Conservation (phyloP, 2,888 invertebrate genomes). For the Stenotaenia linearis region DNA sequence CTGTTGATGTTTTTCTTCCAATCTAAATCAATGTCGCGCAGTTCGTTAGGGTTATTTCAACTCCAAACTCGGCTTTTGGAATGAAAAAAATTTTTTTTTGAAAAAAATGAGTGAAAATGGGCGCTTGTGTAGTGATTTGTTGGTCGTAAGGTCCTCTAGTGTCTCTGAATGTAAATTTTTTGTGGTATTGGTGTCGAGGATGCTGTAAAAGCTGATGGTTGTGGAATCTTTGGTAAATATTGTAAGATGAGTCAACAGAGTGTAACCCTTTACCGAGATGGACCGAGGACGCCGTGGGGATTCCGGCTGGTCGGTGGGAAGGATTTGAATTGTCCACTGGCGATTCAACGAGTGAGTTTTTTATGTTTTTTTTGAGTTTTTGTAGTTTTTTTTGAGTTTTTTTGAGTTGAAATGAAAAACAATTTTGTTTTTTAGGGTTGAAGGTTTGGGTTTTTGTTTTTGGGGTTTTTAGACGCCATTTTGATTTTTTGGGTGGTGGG, state of each 20-base stretch:
- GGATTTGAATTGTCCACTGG: constrained; percentile 77
- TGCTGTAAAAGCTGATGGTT: background rate
- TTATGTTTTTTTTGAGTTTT: background rate
- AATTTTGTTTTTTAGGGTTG: too few species aligned
- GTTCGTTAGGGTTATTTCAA: background rate
- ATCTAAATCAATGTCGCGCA: background rate
- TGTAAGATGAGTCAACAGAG: constrained; percentile 44
- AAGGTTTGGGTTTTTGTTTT: background rate
- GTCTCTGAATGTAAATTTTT: background rate
- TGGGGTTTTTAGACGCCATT: background rate
- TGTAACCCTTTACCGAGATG: constrained; percentile 65
- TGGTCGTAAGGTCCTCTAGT: background rate
- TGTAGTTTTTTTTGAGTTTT: background rate
- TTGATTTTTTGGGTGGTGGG: background rate
- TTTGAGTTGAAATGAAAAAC: too few species aligned
- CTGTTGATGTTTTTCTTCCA: background rate
- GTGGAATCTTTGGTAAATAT: constrained; percentile 1
- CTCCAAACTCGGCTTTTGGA: background rate
- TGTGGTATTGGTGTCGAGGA: background rate
- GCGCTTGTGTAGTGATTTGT: background rate
- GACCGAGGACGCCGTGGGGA: constrained; percentile 72
- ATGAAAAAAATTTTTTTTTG: background rate
- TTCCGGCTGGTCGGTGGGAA: constrained; percentile 79
- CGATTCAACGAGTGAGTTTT: constrained; percentile 71
- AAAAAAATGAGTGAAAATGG: background rate